Evolutionary conservation across 2,888 invertebrate species (phyloP).

Genomic region (Chirona hameri): DNA sequence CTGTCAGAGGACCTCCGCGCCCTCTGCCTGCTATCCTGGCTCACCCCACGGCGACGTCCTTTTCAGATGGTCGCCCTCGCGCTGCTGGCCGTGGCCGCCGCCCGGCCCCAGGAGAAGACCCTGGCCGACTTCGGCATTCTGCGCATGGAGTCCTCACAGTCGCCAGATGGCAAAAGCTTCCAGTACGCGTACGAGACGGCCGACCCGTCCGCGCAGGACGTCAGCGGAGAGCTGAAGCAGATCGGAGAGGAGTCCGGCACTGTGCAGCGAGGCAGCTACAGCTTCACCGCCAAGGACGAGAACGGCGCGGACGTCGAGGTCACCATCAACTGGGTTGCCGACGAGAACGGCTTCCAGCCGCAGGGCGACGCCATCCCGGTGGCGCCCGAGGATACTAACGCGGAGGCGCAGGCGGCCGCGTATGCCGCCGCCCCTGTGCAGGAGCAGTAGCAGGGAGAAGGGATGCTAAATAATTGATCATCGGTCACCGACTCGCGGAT

Average conservation of each 20-base stretch:
- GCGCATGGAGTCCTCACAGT: slow-evolving; percentile 24
- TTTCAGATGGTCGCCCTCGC: background rate
- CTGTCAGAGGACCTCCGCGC: no score
- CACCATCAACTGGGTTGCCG: slow-evolving; percentile 27
- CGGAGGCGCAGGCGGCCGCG: background rate
- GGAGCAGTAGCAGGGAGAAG: no score
- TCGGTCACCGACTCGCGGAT: background rate
- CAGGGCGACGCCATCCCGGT: background rate
- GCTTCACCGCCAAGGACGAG: slow-evolving; percentile 4
- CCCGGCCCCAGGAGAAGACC: background rate
- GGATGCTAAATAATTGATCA: no score
- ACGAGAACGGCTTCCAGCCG: slow-evolving; percentile 24
- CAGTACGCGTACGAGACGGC: slow-evolving; percentile 36
- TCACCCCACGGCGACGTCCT: background rate
- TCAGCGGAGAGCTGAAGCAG: slow-evolving; percentile 14
- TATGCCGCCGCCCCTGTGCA: background rate
- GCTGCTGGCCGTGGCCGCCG: background rate
- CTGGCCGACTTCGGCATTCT: slow-evolving; percentile 22
- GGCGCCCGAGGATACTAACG: background rate
- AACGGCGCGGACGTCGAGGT: background rate
- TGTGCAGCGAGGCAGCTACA: slow-evolving; percentile 23
- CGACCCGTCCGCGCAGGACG: slow-evolving; percentile 3
- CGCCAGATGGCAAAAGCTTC: slow-evolving; percentile 36
- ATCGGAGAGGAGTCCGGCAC: background rate
- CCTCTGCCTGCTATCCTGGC: no score